These are phyloP conservation scores for Palloptera scutellata DNA, from an alignment of 2,888 invertebrate species.

Conservation along the genomic window DNA sequence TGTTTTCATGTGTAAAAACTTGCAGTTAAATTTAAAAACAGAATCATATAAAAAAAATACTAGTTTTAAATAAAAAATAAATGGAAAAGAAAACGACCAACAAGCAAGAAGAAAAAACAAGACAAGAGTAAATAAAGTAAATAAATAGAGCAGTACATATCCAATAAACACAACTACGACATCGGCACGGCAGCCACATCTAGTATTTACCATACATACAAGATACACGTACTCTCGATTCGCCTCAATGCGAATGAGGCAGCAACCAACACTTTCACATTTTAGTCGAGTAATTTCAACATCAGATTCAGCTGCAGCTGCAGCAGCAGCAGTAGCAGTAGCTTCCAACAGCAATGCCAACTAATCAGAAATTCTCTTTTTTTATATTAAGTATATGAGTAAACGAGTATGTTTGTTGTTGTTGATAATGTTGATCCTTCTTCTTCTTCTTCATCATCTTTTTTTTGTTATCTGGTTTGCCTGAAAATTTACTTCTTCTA, in stretches of 20 bases:
- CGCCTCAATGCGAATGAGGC: no score
- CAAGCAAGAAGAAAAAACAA: no score
- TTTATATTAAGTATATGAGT: no score
- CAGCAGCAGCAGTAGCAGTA: no score
- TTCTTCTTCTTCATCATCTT: slow-evolving; percentile 28
- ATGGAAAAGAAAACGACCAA: no score
- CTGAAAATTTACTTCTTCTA: slow-evolving; percentile 15
- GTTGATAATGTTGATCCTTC: slow-evolving; percentile 26
- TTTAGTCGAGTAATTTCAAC: no score
- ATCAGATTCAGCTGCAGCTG: no score
- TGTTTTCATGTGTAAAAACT: not conserved
- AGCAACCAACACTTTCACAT: no score
- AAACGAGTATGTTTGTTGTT: slow-evolving; percentile 16
- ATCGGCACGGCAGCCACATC: not conserved
- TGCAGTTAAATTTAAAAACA: not conserved
- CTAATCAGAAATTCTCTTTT: slow-evolving; percentile 53
- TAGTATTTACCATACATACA: slow-evolving; percentile 2
- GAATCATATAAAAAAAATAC: not conserved
- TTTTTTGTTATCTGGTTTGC: slow-evolving; percentile 18
- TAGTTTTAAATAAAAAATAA: no score
- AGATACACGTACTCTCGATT: not conserved
- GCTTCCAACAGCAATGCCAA: slow-evolving; percentile 30
- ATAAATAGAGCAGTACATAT: not conserved
- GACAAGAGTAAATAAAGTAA: not conserved
- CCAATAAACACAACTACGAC: not conserved